Base-by-base conservation (phyloP, 1,140 invertebrate genomes). In the Chrysoperla carnea region DNA sequence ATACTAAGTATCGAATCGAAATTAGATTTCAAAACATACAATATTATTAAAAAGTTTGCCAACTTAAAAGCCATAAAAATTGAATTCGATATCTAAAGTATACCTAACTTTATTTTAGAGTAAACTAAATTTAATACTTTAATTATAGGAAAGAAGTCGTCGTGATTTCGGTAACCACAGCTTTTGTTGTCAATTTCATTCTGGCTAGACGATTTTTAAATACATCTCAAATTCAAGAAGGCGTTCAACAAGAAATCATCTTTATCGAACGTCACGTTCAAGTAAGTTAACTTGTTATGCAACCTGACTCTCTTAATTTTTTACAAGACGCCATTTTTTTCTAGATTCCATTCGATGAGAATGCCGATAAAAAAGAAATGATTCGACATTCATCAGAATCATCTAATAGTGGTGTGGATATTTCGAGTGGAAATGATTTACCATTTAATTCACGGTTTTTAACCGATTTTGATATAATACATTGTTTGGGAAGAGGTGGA, bases 401-500 rank as follows among this genome's bases (percentile, higher is more conserved):
- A 23, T 23, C 17, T 5, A 23, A 23, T 23, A 23, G 17, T 23
- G 17, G 17, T 23, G 17, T 23, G 5, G 17, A 23, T 23, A 23
- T 23, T 23, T 23, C 50, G 13, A 29, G 47, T 6, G 44, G 52
- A 29, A 52, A 57, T 6, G 52, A 53, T 6, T 43, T 37, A 13
- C 63, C 67, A 40, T 76, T 75, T 57, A 66, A 55, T 6, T 85
- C 75, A 6, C 76, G 88, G 42, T 97, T 89, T 60, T 64, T 81
- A 40, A 76, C 72, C 12, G 91, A 96, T 54, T 97, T 94, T 62
- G 80, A 86, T 27, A 76, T 84, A 6, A 59, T 94, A 29, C 66
- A 76, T 44, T 82, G 84, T 50, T 65, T 98, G 1, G 92, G 92
- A 1, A 78, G 76, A 54, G 93, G 94, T n/a, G 94, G 92, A 0